These are phyloP conservation scores for Microcebus murinus DNA, from an alignment of 2,113 vertebrate genomes.

Conservation along the genomic window DNA sequence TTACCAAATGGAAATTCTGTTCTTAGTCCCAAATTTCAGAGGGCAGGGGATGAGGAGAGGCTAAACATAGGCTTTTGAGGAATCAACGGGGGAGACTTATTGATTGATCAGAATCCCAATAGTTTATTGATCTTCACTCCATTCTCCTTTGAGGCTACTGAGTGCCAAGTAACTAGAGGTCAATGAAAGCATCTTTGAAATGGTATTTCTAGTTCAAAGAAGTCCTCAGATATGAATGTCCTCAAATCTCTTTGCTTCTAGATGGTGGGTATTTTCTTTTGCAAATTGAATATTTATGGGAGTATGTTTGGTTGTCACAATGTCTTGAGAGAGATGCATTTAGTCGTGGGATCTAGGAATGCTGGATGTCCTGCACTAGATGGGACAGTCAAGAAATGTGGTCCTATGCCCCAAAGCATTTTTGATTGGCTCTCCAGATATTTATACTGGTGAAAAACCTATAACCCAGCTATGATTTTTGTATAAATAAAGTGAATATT, in stretches of 20 bases:
- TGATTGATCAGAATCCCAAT: background rate
- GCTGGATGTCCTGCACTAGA: background rate
- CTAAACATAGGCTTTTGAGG: background rate
- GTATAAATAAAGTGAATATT: constrained; percentile 8
- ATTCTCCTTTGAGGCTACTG: background rate
- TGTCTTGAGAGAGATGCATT: background rate
- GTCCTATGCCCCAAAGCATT: background rate
- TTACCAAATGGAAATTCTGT: background rate
- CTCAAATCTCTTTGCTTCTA: background rate
- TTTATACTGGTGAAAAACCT: background rate
- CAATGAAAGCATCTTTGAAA: background rate
- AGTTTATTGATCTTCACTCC: constrained; percentile 36
- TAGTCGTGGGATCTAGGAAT: background rate
- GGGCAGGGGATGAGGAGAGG: background rate
- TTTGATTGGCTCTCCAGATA: background rate
- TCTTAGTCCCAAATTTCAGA: background rate
- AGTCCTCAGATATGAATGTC: background rate
- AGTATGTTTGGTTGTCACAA: background rate
- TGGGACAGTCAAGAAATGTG: background rate
- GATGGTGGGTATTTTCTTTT: background rate
- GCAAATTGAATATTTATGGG: background rate
- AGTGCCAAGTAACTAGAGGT: background rate
- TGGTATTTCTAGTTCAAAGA: background rate
- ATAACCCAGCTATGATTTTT: background rate
- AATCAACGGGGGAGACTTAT: constrained; percentile 3